phyloP scores from a whole-genome alignment of 92 coral and sea anemone genomes.

The Porites evermanni region DNA sequence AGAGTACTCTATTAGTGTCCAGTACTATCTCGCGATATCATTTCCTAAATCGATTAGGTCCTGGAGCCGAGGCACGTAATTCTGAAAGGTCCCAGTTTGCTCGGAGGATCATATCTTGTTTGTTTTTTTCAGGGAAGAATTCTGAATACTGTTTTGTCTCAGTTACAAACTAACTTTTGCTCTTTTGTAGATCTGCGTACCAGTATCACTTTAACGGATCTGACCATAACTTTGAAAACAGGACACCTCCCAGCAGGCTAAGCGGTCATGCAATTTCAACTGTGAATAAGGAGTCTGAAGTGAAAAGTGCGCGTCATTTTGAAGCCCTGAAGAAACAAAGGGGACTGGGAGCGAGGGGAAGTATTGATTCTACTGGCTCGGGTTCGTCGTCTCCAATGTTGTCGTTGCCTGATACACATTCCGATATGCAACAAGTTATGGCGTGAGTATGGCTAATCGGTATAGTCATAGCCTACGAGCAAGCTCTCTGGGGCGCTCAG shows the following conservation, averaged over 20 bases:
- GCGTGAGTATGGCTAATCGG: conserved; percentile 44
- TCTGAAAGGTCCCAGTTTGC: no score
- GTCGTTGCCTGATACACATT: conserved; percentile 43
- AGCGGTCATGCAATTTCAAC: background rate
- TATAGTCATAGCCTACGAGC: background rate
- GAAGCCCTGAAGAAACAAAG: conserved; percentile 19
- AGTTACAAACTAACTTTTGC: background rate
- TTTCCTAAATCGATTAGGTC: no score
- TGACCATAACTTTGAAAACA: conserved; percentile 17
- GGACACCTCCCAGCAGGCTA: conserved; percentile 8
- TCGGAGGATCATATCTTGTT: no score
- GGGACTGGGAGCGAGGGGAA: conserved; percentile 33
- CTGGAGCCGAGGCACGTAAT: no score
- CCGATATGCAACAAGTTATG: conserved; percentile 56
- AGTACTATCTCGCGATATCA: no score
- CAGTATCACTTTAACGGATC: conserved; percentile 18
- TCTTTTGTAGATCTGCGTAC: conserved; percentile 8
- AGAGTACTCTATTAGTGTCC: no score
- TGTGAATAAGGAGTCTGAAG: conserved; percentile 29
- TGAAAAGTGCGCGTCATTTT: conserved; percentile 36
- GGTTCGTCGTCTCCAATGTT: conserved; percentile 37
- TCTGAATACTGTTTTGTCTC: background rate
- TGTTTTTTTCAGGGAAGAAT: no score
- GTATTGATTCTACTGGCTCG: conserved; percentile 44
- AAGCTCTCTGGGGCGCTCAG: no score